A percentile compares a stretch with the other conserved stretches of the same genome.
Conservation (phyloP, 2,797 vertebrate genomes). For the Chelon labrosus region DNA sequence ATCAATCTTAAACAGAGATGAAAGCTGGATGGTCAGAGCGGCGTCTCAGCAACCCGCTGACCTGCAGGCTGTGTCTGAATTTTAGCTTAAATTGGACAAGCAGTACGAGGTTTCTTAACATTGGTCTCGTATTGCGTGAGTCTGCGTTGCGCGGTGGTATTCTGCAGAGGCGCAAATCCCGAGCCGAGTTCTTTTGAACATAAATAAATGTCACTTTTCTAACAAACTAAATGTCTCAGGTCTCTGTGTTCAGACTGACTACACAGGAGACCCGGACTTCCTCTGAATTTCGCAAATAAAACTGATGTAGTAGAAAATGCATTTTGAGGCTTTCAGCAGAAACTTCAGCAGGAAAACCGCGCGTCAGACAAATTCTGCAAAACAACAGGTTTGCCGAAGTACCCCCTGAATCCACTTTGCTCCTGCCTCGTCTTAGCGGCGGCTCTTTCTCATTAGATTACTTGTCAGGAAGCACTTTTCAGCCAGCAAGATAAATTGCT, state of each 20-base stretch:
- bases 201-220: neutral
- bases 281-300: conserved; percentile 35
- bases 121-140: neutral
- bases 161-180: neutral
- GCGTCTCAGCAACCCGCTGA: neutral
- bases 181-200: conserved; percentile 13
- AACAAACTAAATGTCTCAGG: neutral
- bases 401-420: too few species aligned
- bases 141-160: neutral
- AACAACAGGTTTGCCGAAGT: neutral
- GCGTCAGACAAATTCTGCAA: conserved; percentile 5
- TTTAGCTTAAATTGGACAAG: conserved; percentile 11
- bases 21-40: conserved; percentile 10
- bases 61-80: conserved; percentile 6
- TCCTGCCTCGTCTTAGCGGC: too few species aligned
- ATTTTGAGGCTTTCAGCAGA: conserved; percentile 17
- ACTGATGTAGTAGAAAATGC: conserved; percentile 28
- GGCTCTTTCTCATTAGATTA: too few species aligned
- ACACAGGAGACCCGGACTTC: conserved; percentile 12
- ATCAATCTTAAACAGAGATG: conserved; percentile 22
- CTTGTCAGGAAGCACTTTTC: too few species aligned
- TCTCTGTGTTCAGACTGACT: conserved; percentile 19
- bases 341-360: conserved; percentile 1
- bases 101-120: neutral
- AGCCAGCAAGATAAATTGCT: neutral